Evolutionary conservation across 1,140 invertebrate species (phyloP), one percentile per base, ranked within the genome.

Genomic region (Sinella curviseta): DNA sequence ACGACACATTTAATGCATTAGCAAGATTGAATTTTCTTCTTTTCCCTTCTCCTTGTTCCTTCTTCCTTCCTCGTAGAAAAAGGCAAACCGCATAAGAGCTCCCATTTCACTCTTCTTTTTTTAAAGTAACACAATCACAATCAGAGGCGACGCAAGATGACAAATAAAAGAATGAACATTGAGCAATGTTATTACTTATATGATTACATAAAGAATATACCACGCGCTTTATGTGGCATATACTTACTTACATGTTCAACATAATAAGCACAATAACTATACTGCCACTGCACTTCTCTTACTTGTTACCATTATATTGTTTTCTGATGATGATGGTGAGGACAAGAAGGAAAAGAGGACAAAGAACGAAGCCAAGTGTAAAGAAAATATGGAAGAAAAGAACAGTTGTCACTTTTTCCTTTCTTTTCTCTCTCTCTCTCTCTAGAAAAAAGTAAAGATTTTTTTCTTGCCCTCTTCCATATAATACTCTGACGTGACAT

Each of bases 1-100:
- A 2, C 74, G 74, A 75, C 74, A 75, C 74, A 75, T 54, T 75
- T 75, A 75, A 75, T 75, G 74, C 74, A 75, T 75, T 75, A 75
- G 74, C 74, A 36, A 75, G 74, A 75, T 75, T 75, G 74, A 75
- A 75, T 75, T 75, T 75, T 75, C 74, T 75, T 48, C 26, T 65
- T 65, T 26, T 16, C 57, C n/a, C 24, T 65, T 65, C 24, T n/a
- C 39, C 39, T 48, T 20, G 8, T 48, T 12, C 20, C 8, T 48
- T 65, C 26, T 65, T 65, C 24, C 24, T 4, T 16, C 57, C 31
- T 3, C 34, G 36, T 1, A n/a, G 2, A 24, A 30, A 48, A 75
- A 75, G 39, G 36, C 74, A 75, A 75, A 75, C 74, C 74, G 36
- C 74, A 75, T 3, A 75, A 26, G 26, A 74, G 24, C 60, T 67